A percentile compares a stretch with the other conserved stretches of the same genome.
Evolutionary conservation across 2,113 vertebrate species (phyloP).

Genomic region (Neomonachus schauinslandi): DNA sequence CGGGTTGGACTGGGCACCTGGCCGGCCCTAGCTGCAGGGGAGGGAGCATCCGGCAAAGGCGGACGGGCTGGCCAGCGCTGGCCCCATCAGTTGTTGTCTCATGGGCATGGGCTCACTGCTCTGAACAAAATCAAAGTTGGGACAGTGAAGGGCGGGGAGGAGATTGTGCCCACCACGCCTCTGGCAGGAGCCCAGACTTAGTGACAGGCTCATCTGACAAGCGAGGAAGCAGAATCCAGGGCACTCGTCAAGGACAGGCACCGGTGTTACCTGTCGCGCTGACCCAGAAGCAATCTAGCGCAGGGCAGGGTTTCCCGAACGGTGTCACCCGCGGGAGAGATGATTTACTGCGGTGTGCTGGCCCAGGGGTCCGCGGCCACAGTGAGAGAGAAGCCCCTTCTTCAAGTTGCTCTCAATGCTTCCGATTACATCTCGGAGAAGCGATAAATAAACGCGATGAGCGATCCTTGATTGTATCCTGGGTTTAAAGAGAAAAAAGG

Average conservation of each 20-base stretch:
- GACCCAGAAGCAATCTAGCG: not conserved
- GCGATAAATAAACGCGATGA: not conserved
- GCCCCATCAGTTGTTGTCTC: not conserved
- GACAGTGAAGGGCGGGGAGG: not conserved
- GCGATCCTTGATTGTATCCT: not conserved
- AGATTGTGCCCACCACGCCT: not conserved
- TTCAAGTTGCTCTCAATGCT: not conserved
- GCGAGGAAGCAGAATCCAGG: not conserved
- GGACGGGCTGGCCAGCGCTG: not conserved
- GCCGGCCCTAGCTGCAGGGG: not conserved
- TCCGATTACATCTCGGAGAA: not conserved
- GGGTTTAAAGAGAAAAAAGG: not conserved
- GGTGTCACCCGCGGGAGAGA: rapidly evolving
- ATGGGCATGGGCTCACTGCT: rapidly evolving
- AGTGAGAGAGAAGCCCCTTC: rapidly evolving
- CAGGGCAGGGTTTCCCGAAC: not conserved
- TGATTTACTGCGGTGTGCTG: rapidly evolving
- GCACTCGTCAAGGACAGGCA: not conserved
- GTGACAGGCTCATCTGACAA: not conserved
- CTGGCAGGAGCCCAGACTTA: not conserved
- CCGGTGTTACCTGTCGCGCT: rapidly evolving
- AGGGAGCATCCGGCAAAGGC: not conserved
- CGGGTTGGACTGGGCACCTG: too few species aligned
- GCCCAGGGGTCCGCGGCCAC: rapidly evolving
- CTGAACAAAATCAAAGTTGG: not conserved